phyloP scores from a whole-genome alignment of 2,888 invertebrate genomes.

The Myathropa florea region DNA sequence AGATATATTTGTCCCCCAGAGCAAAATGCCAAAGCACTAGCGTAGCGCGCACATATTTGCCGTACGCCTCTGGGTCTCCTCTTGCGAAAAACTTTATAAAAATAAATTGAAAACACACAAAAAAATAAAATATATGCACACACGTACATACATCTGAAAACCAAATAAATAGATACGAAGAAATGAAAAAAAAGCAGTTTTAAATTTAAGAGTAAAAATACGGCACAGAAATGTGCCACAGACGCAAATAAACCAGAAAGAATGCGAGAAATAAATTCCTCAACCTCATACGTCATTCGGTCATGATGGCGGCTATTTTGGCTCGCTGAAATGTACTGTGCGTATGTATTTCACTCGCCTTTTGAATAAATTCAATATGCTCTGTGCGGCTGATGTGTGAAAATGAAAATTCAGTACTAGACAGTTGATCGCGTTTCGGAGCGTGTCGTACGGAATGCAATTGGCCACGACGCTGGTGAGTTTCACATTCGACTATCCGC shows the following conservation, averaged over 20 bases:
- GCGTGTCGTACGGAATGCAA: conserved; percentile 47
- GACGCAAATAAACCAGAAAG: conserved; percentile 68
- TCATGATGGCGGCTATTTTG: conserved; percentile 63
- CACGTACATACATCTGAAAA: conserved; percentile 13
- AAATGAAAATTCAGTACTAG: conserved; percentile 36
- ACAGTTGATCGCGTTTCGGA: conserved; percentile 61
- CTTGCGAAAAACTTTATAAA: conserved; percentile 50
- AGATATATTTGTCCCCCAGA: conserved; percentile 42
- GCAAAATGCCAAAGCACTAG: conserved; percentile 62
- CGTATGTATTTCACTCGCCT: background rate
- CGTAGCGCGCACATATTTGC: conserved; percentile 33
- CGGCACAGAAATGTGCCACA: conserved; percentile 67
- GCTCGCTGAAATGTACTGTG: conserved; percentile 24
- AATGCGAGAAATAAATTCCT: conserved; percentile 68
- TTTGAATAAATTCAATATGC: conserved; percentile 15
- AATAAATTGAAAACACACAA: conserved; percentile 32
- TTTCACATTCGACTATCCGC: background rate
- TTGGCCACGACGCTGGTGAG: background rate
- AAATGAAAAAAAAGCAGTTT: conserved; percentile 5
- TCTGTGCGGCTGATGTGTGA: conserved; percentile 9
- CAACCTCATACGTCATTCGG: conserved; percentile 68
- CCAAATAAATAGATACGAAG: conserved; percentile 30
- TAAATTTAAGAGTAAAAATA: conserved; percentile 58
- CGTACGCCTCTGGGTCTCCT: conserved; percentile 60
- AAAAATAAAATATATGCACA: conserved; percentile 29